Base-by-base conservation (phyloP, 2,797 vertebrate genomes). In the Ficedula albicollis region DNA sequence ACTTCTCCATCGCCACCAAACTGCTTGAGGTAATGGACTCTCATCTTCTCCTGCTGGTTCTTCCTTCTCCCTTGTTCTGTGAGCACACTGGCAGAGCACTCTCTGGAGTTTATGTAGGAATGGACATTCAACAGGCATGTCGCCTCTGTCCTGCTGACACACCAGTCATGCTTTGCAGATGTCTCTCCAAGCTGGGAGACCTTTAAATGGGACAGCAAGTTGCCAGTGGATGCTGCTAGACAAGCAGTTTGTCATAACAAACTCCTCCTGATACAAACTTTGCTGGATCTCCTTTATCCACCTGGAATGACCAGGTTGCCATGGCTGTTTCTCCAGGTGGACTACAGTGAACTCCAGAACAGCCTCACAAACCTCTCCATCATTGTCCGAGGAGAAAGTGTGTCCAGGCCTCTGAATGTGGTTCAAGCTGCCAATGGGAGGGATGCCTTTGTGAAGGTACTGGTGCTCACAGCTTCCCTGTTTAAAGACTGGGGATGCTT, bases 371-470 rank as follows among this genome's bases (percentile, higher is more conserved):
- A 98, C 72, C 98, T 98, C 62, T 98, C 98, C 68, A 98, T 99
- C 93, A 98, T 98, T 96, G 98, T 99, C 43, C 97, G 97, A 43
- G 98, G 98, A 92, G 99, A 99, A 92, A 98, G 96, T 2, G 98
- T 99, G 84, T 98, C 98, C 94, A 99, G 98, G 88, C 97, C 97
- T 49, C 97, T 99, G 95, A 99, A 97, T 36, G 81, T 98, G 7
- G 70, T 64, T 30, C 99, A 99, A 97, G 99, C 99, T 29, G 83
- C 98, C 51, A 99, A 98, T 36, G 98, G 99, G 80, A 98, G 98
- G 87, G 98, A 99, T 15, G 99, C 99, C 64, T 99, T 99, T 90
- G 98, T 99, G 94, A 99, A 99, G 98, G 99, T 99, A 87, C 23
- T 39, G n/a, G 12, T 89, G 52, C 62, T 77, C 70, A 52, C 4